Evolutionary conservation across 2,888 invertebrate genomes (phyloP).

Genomic region (Agrotis clavis): DNA sequence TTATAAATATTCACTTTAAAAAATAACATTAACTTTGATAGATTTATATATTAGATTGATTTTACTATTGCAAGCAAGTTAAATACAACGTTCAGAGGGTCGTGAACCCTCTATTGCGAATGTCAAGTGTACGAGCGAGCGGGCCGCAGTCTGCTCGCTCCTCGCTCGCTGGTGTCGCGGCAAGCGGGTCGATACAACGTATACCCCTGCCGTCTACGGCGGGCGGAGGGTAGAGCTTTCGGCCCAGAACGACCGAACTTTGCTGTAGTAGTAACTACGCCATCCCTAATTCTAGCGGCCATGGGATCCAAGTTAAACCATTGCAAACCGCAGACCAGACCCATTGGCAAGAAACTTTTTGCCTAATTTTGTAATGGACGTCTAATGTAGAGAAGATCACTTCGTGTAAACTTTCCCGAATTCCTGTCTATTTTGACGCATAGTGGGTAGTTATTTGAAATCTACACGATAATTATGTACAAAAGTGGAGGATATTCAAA

Average conservation of each 20-base stretch:
- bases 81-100: conserved; percentile 51
- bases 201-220: conserved; percentile 26
- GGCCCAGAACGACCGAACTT: conserved; percentile 18
- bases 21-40: neutral
- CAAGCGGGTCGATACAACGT: conserved; percentile 73
- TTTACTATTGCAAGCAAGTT: conserved; percentile 12
- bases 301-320: conserved; percentile 8
- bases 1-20: neutral
- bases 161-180: conserved; percentile 62
- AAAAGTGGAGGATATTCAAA: neutral
- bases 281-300: neutral
- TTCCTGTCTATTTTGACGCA: too few species aligned
- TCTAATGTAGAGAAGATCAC: too few species aligned
- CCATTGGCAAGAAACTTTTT: neutral
- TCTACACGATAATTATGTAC: neutral
- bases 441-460: neutral
- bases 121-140: conserved; percentile 85
- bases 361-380: neutral
- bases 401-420: too few species aligned
- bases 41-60: too few species aligned
- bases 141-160: conserved; percentile 54
- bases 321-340: neutral
- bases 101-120: conserved; percentile 75
- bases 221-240: conserved; percentile 28
- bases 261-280: conserved; percentile 4